phyloP scores from a whole-genome alignment of 2,888 invertebrate species.

The Diarsia brunnea region DNA sequence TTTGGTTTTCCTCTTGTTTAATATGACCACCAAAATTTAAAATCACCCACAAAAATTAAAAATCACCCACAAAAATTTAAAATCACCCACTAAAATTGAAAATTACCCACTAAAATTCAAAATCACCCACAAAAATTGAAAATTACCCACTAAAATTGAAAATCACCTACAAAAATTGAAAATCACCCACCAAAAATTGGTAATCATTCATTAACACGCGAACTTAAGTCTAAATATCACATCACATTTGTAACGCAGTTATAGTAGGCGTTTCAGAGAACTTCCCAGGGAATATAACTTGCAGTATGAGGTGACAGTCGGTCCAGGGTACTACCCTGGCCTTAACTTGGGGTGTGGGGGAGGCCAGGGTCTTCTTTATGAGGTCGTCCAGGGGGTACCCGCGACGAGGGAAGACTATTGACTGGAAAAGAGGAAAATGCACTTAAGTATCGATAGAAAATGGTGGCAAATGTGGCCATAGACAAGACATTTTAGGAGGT shows the following conservation, averaged over 20 bases:
- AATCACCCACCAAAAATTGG: too few species aligned
- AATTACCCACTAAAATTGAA: too few species aligned
- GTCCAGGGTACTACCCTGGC: slow-evolving; percentile 85
- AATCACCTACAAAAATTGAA: too few species aligned
- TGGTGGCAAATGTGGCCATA: background rate
- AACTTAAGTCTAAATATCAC: slow-evolving; percentile 48
- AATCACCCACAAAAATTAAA: too few species aligned
- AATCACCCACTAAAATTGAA: too few species aligned
- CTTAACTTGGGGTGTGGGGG: slow-evolving; percentile 74
- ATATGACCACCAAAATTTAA: too few species aligned
- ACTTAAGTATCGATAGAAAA: background rate
- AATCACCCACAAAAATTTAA: too few species aligned
- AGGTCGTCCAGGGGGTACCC: slow-evolving; percentile 83
- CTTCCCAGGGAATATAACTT: slow-evolving; percentile 77
- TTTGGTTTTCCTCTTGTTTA: too few species aligned
- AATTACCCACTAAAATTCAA: too few species aligned
- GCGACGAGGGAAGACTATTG: slow-evolving; percentile 82
- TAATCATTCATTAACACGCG: background rate
- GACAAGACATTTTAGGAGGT: background rate
- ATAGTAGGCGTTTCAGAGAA: background rate
- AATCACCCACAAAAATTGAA: too few species aligned
- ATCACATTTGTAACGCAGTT: slow-evolving; percentile 58
- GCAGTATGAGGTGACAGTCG: slow-evolving; percentile 76
- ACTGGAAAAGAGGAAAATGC: slow-evolving; percentile 70
- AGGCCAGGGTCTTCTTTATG: slow-evolving; percentile 76